These are phyloP conservation scores for Struthio camelus DNA, from an alignment of 2,113 vertebrate species.

Conservation along the genomic window DNA sequence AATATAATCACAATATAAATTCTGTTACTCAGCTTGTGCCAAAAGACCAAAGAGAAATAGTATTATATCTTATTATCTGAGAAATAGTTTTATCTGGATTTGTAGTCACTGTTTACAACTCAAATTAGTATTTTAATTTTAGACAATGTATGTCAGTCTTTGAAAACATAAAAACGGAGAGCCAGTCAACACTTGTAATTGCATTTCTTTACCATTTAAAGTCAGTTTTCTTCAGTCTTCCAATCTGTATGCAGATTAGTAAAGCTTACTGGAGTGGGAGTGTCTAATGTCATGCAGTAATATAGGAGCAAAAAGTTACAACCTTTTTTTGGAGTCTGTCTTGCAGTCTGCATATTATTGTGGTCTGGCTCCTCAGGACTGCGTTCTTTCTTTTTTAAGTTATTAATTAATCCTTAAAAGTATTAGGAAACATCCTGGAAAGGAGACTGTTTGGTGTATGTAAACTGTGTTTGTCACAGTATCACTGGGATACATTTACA, in stretches of 20 bases:
- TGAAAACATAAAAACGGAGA: background rate
- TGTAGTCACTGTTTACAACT: background rate
- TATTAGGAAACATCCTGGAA: background rate
- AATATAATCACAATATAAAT: background rate
- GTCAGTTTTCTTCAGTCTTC: background rate
- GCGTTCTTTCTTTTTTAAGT: background rate
- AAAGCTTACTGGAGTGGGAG: rapidly evolving
- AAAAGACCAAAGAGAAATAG: background rate
- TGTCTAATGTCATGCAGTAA: background rate
- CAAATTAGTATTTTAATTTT: background rate
- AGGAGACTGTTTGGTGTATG: background rate
- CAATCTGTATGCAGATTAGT: background rate
- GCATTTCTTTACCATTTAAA: background rate
- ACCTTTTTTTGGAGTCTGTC: background rate
- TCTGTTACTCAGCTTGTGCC: background rate
- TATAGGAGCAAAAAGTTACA: background rate
- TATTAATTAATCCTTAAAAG: background rate
- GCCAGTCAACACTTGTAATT: background rate
- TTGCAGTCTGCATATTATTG: background rate
- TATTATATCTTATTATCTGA: background rate
- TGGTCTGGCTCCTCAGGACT: background rate
- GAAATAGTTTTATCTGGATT: background rate
- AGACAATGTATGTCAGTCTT: background rate
- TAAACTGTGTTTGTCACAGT: background rate
- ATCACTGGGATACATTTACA: background rate